Conservation (phyloP, 2,888 invertebrate species). For the Pegoplata infirma region DNA sequence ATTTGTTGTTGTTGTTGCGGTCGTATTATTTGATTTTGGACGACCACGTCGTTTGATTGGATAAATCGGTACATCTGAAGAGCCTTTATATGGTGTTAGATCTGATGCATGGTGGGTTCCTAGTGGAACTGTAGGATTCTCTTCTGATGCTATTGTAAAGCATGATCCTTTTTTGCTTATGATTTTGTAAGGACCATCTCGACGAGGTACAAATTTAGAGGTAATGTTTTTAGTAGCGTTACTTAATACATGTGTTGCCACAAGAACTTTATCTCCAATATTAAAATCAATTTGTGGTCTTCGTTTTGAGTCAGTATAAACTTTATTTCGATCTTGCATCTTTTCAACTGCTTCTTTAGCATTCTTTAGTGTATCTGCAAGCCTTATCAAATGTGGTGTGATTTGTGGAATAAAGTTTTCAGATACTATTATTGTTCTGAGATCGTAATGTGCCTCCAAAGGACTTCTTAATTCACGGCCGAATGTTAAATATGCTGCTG, state of each 20-base stretch:
- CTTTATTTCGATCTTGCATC: background rate
- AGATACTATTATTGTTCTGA: constrained; percentile 29
- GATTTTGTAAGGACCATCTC: too few species aligned
- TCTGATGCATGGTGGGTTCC: too few species aligned
- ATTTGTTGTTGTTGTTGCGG: too few species aligned
- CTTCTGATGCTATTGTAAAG: too few species aligned
- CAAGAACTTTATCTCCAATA: constrained; percentile 3
- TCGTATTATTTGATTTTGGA: too few species aligned
- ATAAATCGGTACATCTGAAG: too few species aligned
- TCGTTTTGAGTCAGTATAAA: background rate
- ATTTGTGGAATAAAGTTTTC: constrained; percentile 43
- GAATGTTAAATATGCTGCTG: constrained; percentile 37
- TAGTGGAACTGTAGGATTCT: too few species aligned
- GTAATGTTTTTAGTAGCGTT: background rate
- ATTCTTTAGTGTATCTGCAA: constrained; percentile 11
- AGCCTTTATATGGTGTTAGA: too few species aligned
- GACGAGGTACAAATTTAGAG: constrained; percentile 10
- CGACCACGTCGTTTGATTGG: too few species aligned
- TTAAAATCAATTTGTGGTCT: background rate
- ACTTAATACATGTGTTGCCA: constrained; percentile 14
- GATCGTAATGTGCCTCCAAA: constrained; percentile 31
- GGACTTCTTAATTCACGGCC: constrained; percentile 47
- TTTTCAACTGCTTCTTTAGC: background rate
- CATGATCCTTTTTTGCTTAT: too few species aligned
- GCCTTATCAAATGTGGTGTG: constrained; percentile 26